Base-by-base conservation (phyloP, 2,888 invertebrate genomes). In the Eugnorisma glareosa region DNA sequence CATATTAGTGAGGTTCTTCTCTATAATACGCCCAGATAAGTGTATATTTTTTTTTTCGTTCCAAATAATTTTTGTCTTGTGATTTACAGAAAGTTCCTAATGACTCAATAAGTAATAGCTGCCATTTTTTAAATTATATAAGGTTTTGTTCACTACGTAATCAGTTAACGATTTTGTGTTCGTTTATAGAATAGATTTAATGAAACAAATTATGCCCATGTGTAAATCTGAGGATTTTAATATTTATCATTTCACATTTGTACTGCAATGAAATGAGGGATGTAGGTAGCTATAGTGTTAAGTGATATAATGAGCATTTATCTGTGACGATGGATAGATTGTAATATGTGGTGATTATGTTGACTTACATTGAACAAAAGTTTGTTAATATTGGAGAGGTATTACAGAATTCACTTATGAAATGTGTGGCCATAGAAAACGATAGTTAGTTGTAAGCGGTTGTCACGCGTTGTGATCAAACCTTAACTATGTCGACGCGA, bases 21-120 rank as follows among this genome's bases (percentile, higher is more conserved):
- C 69, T 69, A 67, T 63, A 69, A 54, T 67, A 77, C 68, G 68
- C 73, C 40, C 35, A 77, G 40, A 57, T 66, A 67, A 43, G 63
- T 79, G 63, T 75, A 73, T 75, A 67, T n/a, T 74, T 75, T 72
- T 78, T 43, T 73, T 79, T 82, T 84, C 68, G 81, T 84, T 87
- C 77, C 83, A 82, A 84, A 85, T 86, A 80, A 81, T 85, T 87
- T 85, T 83, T 86, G 83, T 91, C 91, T 92, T 92, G 92, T 94
- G 93, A 94, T 94, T 93, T 93, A 93, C 93, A 93, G 90, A 95
- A 94, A 95, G 96, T 96, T 96, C 96, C 96, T 96, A 95, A 93
- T n/a, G 91, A 93, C 92, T 93, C 93, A 92, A 93, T 93, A 93
- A 93, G 90, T 92, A 90, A 83, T 93, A 94, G 94, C 94, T 95